Evolutionary conservation across 2,888 invertebrate species (phyloP), one percentile per base, ranked within the genome.

Genomic region (Malthinus flaveolus): DNA sequence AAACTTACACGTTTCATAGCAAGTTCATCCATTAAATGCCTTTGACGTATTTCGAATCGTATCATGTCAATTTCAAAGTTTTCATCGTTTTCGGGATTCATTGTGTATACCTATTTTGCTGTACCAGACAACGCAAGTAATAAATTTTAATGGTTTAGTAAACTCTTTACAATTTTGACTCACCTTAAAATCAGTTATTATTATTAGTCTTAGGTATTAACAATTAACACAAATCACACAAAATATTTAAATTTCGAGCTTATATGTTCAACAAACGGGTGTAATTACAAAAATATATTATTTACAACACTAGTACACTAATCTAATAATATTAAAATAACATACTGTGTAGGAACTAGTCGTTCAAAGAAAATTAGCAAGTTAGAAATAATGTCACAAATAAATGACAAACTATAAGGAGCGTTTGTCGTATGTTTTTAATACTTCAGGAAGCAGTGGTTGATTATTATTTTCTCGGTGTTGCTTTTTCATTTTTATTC

Each of bases 371-470:
- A 35, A 35, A 10, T 10, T 9, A 10, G 9, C 7, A 6, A 35
- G 9, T 35, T 1, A 35, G 35, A n/a, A n/a, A n/a, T n/a, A n/a
- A n/a, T n/a, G n/a, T n/a, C n/a, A n/a, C n/a, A n/a, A n/a, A n/a
- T n/a, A n/a, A n/a, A 3, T 35, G 10, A 12, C 1, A 12, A 12
- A 39, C 11, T 12, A 23, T 23, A 23, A 23, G 23, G 23, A 23
- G 8, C 65, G 56, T 58, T 68, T 72, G 56, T 74, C 71, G 55
- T 74, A 75, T 23, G 73, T 72, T 12, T 68, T 65, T 54, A 75
- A 58, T 33, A 75, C 73, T 15, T 66, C 66, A 4, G 75, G 68
- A 54, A 74, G 64, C 33, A 71, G 62, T 1, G 73, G 72, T 55
- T 69, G 69, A 50, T 52, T 66, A 53, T 67, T 67, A 31, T 71